Conservation (phyloP, 2,888 invertebrate species). For the Cephus nigrinus region DNA sequence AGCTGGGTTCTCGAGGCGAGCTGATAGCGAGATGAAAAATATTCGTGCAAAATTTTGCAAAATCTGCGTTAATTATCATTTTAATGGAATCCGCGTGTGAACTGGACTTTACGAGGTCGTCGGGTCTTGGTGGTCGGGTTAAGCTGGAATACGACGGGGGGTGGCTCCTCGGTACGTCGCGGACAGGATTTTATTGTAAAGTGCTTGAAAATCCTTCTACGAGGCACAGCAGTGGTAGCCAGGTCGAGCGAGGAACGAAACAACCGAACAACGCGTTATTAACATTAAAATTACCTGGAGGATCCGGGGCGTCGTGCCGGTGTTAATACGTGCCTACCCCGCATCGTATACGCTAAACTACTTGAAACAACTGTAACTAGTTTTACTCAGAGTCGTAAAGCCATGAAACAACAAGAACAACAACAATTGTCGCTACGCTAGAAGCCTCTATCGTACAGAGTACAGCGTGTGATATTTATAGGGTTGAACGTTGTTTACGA, state of each 20-base stretch:
- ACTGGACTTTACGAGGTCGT: background rate
- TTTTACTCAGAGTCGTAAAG: too few relatives aligned
- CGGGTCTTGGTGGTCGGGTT: background rate
- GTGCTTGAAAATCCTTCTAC: background rate
- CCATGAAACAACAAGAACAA: too few relatives aligned
- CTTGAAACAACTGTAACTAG: too few relatives aligned
- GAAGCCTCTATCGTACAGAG: too few relatives aligned
- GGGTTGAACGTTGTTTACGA: too few relatives aligned
- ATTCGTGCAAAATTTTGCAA: background rate
- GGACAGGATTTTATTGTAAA: background rate
- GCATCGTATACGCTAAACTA: too few relatives aligned
- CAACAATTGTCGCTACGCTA: too few relatives aligned
- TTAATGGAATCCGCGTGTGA: background rate
- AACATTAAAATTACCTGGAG: too few relatives aligned
- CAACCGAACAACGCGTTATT: conserved; percentile 5
- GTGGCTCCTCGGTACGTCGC: background rate
- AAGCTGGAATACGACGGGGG: background rate
- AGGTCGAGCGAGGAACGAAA: background rate
- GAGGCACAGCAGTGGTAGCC: background rate
- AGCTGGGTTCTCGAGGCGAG: background rate
- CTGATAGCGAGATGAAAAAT: background rate
- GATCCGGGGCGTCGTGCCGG: too few relatives aligned
- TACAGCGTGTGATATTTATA: too few relatives aligned
- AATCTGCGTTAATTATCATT: background rate
- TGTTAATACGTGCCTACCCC: too few relatives aligned